Evolutionary conservation across 1,140 invertebrate species (phyloP).

Genomic region (Lepidurus packardi): DNA sequence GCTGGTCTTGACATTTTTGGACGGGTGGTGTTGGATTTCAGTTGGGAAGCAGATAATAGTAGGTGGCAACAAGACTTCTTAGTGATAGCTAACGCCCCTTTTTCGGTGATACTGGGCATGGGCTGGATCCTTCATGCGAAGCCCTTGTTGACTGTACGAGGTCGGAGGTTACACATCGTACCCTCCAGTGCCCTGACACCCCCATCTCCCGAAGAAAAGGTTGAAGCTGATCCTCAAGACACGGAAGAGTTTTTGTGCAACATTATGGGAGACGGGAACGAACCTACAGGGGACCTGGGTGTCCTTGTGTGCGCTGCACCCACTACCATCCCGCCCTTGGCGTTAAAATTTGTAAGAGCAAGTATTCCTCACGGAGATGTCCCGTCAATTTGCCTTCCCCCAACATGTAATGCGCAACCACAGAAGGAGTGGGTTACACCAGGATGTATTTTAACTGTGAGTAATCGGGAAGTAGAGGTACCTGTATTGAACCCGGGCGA

Average conservation of each 20-base stretch:
- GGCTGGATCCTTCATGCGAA: neutral
- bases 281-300: neutral
- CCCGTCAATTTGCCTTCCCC: neutral
- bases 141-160: too few species aligned
- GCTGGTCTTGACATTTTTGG: neutral
- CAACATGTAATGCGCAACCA: neutral
- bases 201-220: neutral
- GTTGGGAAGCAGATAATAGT: neutral
- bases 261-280: neutral
- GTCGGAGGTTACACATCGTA: neutral
- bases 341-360: neutral
- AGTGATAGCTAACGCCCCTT: neutral
- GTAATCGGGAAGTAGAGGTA: neutral
- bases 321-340: neutral
- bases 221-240: neutral
- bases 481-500: neutral
- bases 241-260: neutral
- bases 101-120: neutral
- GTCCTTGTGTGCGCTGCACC: neutral
- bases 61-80: neutral
- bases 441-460: neutral
- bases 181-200: neutral
- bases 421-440: neutral
- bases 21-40: neutral
- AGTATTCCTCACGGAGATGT: neutral